Evolutionary conservation across 2,888 invertebrate genomes (phyloP).

Genomic region (Athalia rosae): DNA sequence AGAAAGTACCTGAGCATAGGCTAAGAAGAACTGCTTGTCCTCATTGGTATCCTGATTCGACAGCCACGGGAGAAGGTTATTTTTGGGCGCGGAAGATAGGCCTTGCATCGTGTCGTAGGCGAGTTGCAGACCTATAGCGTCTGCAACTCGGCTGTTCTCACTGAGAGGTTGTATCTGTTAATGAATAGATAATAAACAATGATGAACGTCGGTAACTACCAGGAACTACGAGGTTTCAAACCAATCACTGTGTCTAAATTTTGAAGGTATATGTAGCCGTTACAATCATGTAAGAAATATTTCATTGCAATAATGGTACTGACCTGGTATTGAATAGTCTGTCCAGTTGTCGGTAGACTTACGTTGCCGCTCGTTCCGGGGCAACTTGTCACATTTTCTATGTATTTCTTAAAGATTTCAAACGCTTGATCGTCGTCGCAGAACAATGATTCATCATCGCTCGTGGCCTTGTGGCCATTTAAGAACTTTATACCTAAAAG

Average conservation of each 20-base stretch:
- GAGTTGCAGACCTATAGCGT: constrained; percentile 61
- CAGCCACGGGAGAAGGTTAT: constrained; percentile 58
- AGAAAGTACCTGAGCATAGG: constrained; percentile 63
- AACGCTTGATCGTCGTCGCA: constrained; percentile 42
- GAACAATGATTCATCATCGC: constrained; percentile 41
- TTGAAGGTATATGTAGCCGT: background rate
- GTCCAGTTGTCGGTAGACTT: background rate
- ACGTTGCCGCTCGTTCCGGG: background rate
- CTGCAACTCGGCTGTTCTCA: constrained; percentile 62
- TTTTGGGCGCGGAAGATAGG: constrained; percentile 47
- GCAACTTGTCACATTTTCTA: constrained; percentile 51
- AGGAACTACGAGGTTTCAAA: background rate
- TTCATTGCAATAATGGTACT: background rate
- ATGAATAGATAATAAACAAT: background rate
- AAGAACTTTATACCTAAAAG: background rate
- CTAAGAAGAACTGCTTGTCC: constrained; percentile 61
- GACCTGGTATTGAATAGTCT: constrained; percentile 6
- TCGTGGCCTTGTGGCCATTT: background rate
- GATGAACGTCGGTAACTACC: background rate
- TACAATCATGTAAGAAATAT: background rate
- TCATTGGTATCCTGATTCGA: constrained; percentile 48
- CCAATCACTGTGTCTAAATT: background rate
- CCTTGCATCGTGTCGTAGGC: constrained; percentile 64
- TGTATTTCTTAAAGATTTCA: constrained; percentile 53
- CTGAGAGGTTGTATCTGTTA: background rate